Evolutionary conservation across 2,113 vertebrate species (phyloP), one percentile per base, ranked within the genome.

Genomic region (Accipiter virgatus): DNA sequence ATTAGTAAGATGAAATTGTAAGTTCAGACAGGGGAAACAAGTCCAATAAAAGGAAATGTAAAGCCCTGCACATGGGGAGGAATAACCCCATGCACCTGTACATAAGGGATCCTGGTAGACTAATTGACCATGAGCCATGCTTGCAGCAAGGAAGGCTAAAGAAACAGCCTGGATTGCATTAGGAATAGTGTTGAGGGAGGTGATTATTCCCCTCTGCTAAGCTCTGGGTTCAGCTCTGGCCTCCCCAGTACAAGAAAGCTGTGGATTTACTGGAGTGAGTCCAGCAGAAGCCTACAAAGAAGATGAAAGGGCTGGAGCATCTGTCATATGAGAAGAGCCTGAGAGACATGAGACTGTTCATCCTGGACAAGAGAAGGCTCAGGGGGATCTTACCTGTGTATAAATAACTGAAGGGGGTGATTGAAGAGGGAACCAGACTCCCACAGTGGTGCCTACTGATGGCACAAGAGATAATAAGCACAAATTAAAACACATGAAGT

Each of bases 31-130:
- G 50, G 12, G 7, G 15, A 52, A 90, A 81, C 1, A 55, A 18
- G 3, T 40, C 7, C 2, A 21, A 13, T 8, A 68, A 21, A 78
- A 81, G 3, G 8, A 84, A 73, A 78, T 38, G 4, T 17, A 58
- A 87, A 68, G 10, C 18, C 21, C 14, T 72, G 10, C 25, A 59
- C 7, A 14, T n/a, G 29, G 2, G 6, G 11, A 77, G 8, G 36
- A 82, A 75, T 19, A 72, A 38, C 2, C 1, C 7, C 20, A 8
- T 34, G 19, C 13, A 86, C 3, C 26, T 34, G 5, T 56, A 43
- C 7, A 71, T 7, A 38, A 1, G 1, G 9, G 1, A 34, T 53
- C 4, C 19, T 70, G 12, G 2, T 34, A 16, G 34, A 29, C 13
- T 79, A 56, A 19, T 3, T 79, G 26, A 20, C n/a, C 6, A n/a